Base-by-base conservation (phyloP, 1,140 invertebrate species). In the Nebria ingens region DNA sequence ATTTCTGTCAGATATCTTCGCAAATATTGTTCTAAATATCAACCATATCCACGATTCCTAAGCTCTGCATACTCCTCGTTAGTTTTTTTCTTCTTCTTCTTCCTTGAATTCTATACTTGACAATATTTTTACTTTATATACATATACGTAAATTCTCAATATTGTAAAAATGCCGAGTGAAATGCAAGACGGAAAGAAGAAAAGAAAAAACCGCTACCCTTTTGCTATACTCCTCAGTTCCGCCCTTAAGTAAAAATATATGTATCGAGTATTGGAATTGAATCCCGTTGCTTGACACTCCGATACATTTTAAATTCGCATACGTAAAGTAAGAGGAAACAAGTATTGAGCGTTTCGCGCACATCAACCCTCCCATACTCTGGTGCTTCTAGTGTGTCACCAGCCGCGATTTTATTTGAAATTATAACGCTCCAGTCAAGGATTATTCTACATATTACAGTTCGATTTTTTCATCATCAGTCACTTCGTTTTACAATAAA, bases 231-330 rank as follows among this genome's bases (percentile, higher is more conserved):
- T 55, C 58, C 58, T 61, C 56, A 45, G 60, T 58, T 59, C 60
- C 61, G 56, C 61, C 65, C 67, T 65, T 68, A 68, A 68, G 67
- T 68, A 67, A 66, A 66, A 68, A 68, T 67, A 67, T 68, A 65
- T 68, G 67, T 68, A 67, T 67, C 65, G 64, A 62, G 61, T 61
- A 65, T 64, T 62, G 65, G 61, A 65, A 67, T 67, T 62, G 67
- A 64, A 67, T 66, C 64, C 61, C 60, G 52, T 54, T 52, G 52
- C 55, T 59, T 62, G 65, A 64, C 65, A 64, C 65, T 63, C 62
- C 64, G 56, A 60, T 65, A 64, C 64, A 64, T 66, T 67, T 66
- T 66, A 68, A 68, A 68, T 68, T 68, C 64, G 58, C 66, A 66
- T 66, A 65, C 65, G 64, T 63, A 64, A 63, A 45, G 40, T 45